Percentiles rank a stretch among this genome's conserved stretches.
These are phyloP conservation scores for Villa cingulata DNA, from an alignment of 2,888 invertebrate genomes.

Conservation along the genomic window DNA sequence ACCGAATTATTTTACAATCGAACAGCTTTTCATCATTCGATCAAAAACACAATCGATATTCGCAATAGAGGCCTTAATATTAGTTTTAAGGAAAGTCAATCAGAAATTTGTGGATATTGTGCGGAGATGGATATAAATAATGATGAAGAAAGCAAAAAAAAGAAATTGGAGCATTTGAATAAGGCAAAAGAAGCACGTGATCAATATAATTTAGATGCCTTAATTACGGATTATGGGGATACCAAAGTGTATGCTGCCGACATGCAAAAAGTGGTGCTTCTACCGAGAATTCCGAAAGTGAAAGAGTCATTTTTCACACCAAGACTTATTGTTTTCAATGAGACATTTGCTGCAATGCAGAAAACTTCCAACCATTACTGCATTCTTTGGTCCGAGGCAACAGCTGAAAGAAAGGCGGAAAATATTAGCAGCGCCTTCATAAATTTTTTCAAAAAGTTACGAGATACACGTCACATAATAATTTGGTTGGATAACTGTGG, in stretches of 20 bases:
- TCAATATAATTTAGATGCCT: not conserved
- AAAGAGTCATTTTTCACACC: too few relatives aligned
- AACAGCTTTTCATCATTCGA: too few relatives aligned
- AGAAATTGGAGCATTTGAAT: not conserved
- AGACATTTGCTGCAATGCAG: too few relatives aligned
- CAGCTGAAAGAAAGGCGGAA: not conserved
- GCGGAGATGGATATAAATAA: not conserved
- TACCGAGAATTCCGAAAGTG: not conserved
- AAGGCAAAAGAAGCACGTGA: not conserved
- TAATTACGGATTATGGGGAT: not conserved
- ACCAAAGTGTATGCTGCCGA: not conserved
- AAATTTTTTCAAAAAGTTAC: not conserved
- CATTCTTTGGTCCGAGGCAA: not conserved
- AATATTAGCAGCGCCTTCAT: not conserved
- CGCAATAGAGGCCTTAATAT: too few relatives aligned
- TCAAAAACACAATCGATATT: too few relatives aligned
- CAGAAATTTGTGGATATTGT: not conserved
- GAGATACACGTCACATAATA: not conserved
- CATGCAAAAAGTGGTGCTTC: not conserved
- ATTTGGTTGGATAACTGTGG: not conserved
- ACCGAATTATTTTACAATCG: too few relatives aligned
- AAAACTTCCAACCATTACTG: not conserved
- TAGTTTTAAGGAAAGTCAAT: not conserved
- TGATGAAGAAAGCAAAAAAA: not conserved
- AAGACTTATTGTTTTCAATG: too few relatives aligned